Evolutionary conservation across 2,888 invertebrate species (phyloP).

Genomic region (Cacoxenus indagator): DNA sequence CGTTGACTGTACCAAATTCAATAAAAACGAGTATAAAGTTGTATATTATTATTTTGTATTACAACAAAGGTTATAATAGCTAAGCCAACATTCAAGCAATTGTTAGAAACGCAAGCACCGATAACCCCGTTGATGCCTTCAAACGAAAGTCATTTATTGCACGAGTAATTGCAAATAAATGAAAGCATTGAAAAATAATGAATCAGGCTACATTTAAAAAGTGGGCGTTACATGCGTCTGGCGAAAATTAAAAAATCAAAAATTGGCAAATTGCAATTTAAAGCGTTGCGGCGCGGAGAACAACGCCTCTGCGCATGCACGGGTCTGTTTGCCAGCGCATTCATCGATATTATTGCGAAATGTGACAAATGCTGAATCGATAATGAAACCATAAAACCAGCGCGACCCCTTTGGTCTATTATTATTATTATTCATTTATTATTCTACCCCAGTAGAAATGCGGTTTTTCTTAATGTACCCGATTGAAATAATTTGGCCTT

Average conservation of each 20-base stretch:
- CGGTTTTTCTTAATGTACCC: not conserved
- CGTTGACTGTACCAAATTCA: not conserved
- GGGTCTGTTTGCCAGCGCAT: not conserved
- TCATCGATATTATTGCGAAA: not conserved
- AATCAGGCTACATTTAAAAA: not conserved
- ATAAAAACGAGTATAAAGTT: not conserved
- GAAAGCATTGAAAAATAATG: not conserved
- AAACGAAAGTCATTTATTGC: not conserved
- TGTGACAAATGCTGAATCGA: conserved; percentile 13
- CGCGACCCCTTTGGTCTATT: conserved; percentile 2
- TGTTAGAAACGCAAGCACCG: too few relatives aligned
- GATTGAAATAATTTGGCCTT: not conserved
- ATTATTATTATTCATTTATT: too few relatives aligned
- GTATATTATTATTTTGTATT: too few relatives aligned
- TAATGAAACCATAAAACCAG: conserved; percentile 6
- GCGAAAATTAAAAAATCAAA: conserved; percentile 4
- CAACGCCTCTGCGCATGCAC: not conserved
- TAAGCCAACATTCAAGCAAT: too few relatives aligned
- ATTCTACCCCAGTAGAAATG: too few relatives aligned
- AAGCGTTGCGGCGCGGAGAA: not conserved
- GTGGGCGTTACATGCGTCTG: conserved; percentile 2
- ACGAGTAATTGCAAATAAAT: not conserved
- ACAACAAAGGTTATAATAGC: too few relatives aligned
- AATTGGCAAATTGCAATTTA: conserved; percentile 22
- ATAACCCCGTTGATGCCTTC: too few relatives aligned